Base-by-base conservation (phyloP, 2,888 invertebrate genomes). In the Cryptocheilus praepositus region DNA sequence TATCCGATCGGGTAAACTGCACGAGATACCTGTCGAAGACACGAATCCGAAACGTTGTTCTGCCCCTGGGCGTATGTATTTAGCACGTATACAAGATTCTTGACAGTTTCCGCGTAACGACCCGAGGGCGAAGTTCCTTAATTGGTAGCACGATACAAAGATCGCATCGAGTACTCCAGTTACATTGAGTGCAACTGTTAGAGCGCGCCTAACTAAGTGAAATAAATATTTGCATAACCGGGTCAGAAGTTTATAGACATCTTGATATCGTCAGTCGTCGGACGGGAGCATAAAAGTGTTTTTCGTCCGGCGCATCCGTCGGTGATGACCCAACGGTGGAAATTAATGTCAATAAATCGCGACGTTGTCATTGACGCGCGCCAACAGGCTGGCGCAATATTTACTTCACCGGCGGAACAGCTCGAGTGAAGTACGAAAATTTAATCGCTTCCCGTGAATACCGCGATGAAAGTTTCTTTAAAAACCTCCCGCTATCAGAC, bases 61-160 rank as follows among this genome's bases (percentile, higher is more conserved):
- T 16, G 13, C 28, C 43, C 45, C 36, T 7, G 36, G 61, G 25
- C 54, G 11, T 53, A 53, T 68, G 60, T 64, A 63, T 64, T 51
- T 55, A 60, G 59, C 56, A 64, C 43, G 52, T 61, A 61, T 57
- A 68, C 56, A 64, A 68, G 43, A 59, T 63, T 60, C 15, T 56
- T 61, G 62, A 71, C 62, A 60, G 56, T 65, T 62, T 36, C 28
- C 67, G 56, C 51, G 25, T 19, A 5, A 25, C 36, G 11, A 36
- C 36, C 36, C 13, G 44, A 18, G 49, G 61, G 28, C 57, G 49
- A 68, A 64, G 61, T 69, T 60, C 28, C 57, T 74, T 76, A 76
- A 78, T 78, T 74, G 74, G 66, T 73, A 75, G 73, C 53, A 28
- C 70, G 73, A 76, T 70, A 76, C 61, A 3, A 18, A 18, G 49